Evolutionary conservation across 1,140 invertebrate genomes (phyloP).

Genomic region (Heliconius hermathena): DNA sequence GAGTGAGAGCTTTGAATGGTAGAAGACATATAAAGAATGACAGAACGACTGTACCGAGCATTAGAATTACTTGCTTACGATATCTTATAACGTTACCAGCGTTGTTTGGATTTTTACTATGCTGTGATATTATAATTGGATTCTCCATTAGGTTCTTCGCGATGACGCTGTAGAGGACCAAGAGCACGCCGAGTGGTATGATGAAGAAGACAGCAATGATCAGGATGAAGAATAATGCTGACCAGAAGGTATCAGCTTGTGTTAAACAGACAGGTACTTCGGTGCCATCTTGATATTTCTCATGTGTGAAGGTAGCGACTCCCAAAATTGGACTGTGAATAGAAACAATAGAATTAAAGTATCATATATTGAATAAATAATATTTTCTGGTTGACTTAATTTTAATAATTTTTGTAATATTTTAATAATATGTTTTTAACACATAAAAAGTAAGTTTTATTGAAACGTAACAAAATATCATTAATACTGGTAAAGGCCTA

Average conservation of each 20-base stretch:
- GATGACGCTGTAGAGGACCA: conserved; percentile 92
- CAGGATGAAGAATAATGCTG: conserved; percentile 89
- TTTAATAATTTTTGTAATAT: neutral
- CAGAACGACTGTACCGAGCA: conserved; percentile 94
- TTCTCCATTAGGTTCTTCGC: conserved; percentile 91
- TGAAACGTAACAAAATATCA: neutral
- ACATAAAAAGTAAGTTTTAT: neutral
- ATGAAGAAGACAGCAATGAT: conserved; percentile 92
- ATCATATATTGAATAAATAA: too few relatives aligned
- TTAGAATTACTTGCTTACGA: conserved; percentile 91
- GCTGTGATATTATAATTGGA: conserved; percentile 85
- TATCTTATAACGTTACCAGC: conserved; percentile 81
- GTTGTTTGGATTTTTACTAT: conserved; percentile 79
- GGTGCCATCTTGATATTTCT: conserved; percentile 87
- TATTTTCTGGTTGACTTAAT: too few relatives aligned
- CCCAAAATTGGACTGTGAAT: conserved; percentile 89
- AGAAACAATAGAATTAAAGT: conserved; percentile 35
- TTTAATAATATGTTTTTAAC: neutral
- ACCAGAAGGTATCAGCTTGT: conserved; percentile 87
- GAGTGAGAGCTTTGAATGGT: conserved; percentile 91
- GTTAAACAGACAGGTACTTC: conserved; percentile 89
- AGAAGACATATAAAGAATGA: conserved; percentile 95
- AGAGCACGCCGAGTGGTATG: conserved; percentile 89
- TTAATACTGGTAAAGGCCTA: neutral
- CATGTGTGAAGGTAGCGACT: conserved; percentile 87